phyloP scores from a whole-genome alignment of 2,113 vertebrate species.

The Alethe diademata region DNA sequence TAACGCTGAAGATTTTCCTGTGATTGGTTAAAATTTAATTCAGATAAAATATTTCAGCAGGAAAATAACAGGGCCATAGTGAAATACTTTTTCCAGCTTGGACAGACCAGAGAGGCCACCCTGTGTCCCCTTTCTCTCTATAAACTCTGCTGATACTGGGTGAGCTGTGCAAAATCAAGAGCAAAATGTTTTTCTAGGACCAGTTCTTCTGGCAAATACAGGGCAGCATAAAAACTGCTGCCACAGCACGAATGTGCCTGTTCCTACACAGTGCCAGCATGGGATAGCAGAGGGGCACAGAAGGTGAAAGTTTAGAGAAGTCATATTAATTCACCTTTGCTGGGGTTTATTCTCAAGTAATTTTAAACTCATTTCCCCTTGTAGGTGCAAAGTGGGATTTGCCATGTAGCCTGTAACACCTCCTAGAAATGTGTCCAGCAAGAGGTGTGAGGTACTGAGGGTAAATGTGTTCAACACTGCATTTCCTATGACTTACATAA shows the following conservation, averaged over 20 bases:
- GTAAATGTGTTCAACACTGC: not conserved
- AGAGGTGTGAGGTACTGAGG: not conserved
- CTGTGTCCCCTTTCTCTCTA: not conserved
- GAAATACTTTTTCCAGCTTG: not conserved
- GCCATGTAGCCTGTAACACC: not conserved
- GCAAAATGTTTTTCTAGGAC: not conserved
- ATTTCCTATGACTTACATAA: not conserved
- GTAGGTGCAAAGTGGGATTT: not conserved
- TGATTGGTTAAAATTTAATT: not conserved
- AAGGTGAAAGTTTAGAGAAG: not conserved
- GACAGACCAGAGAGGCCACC: not conserved
- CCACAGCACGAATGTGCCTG: not conserved
- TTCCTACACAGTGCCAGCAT: not conserved
- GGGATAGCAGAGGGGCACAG: not conserved
- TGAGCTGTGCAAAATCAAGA: not conserved
- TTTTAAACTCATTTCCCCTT: not conserved
- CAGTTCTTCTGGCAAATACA: not conserved
- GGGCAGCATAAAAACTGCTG: not conserved
- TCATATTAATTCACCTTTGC: not conserved
- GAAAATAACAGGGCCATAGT: not conserved
- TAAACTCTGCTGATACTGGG: not conserved
- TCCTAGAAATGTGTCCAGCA: not conserved
- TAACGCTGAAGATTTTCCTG: not conserved
- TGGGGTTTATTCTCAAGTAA: not conserved
- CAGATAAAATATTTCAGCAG: not conserved